Conservation (phyloP, 2,888 invertebrate genomes). For the Morpho helenor region DNA sequence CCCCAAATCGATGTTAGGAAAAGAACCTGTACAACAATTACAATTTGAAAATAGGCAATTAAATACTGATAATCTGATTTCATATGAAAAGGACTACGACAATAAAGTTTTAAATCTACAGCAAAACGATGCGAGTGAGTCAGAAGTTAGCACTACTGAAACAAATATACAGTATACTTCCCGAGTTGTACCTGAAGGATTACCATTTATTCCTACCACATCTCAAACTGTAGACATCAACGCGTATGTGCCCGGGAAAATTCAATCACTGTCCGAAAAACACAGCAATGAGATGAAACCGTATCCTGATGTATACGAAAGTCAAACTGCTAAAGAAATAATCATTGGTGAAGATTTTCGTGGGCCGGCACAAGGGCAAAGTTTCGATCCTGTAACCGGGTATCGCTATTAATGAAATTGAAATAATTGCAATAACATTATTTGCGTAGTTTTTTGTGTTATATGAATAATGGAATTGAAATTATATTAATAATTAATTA, state of each 20-base stretch:
- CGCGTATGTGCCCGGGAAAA: too few relatives aligned
- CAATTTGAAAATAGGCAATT: not conserved
- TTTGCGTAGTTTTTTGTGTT: not conserved
- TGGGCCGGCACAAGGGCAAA: slow-evolving; percentile 55
- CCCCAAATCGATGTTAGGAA: not conserved
- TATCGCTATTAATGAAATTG: slow-evolving; percentile 54
- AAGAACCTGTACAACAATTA: not conserved
- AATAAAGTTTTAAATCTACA: not conserved
- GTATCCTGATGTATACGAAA: not conserved
- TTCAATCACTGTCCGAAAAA: too few relatives aligned
- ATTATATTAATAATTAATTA: too few relatives aligned
- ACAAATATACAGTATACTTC: slow-evolving; percentile 1
- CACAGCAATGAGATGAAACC: too few relatives aligned
- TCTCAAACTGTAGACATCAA: too few relatives aligned
- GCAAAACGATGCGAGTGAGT: not conserved
- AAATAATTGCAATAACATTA: not conserved
- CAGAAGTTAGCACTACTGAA: not conserved
- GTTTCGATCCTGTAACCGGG: slow-evolving; percentile 51
- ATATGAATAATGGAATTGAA: not conserved
- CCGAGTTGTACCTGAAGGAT: slow-evolving; percentile 4
- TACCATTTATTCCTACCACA: not conserved
- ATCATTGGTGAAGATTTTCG: slow-evolving; percentile 55
- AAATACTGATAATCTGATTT: not conserved
- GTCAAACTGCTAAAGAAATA: slow-evolving; percentile 27
- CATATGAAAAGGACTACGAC: slow-evolving; percentile 7